These are phyloP conservation scores for Brachyalestes nurse DNA, from an alignment of 2,797 vertebrate genomes.

Conservation along the genomic window DNA sequence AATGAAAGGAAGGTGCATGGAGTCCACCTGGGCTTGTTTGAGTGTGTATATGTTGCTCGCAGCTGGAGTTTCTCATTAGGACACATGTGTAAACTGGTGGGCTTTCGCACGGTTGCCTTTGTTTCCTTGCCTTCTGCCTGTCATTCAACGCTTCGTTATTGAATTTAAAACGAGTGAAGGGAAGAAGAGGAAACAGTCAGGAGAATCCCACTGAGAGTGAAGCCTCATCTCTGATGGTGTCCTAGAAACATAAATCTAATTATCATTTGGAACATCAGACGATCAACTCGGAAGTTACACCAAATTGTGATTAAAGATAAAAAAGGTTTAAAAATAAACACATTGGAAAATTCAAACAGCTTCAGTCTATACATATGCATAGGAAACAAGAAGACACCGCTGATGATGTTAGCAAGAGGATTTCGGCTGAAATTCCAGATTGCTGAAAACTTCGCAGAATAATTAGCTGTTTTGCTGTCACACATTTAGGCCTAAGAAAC, in stretches of 20 bases:
- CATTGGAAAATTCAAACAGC: slow-evolving; percentile 77
- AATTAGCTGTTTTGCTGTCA: slow-evolving; percentile 65
- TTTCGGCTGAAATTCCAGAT: slow-evolving; percentile 61
- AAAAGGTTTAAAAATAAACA: slow-evolving; percentile 80
- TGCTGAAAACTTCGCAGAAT: slow-evolving; percentile 71
- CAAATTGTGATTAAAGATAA: slow-evolving; percentile 78
- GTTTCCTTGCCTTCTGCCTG: slow-evolving; percentile 69
- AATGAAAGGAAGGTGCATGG: slow-evolving; percentile 14
- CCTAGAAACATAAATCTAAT: slow-evolving; percentile 86
- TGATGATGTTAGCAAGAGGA: slow-evolving; percentile 49
- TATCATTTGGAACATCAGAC: slow-evolving; percentile 82
- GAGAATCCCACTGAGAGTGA: slow-evolving; percentile 79
- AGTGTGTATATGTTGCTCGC: slow-evolving; percentile 13
- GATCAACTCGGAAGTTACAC: slow-evolving; percentile 77
- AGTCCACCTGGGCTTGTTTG: slow-evolving; percentile 44
- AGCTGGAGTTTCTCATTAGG: slow-evolving; percentile 49
- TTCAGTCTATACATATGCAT: slow-evolving; percentile 79
- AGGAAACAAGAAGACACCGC: slow-evolving; percentile 53
- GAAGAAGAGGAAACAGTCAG: slow-evolving; percentile 63
- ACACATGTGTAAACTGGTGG: slow-evolving; percentile 53
- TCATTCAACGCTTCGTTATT: slow-evolving; percentile 76
- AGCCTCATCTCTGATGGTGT: slow-evolving; percentile 80
- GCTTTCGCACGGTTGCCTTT: slow-evolving; percentile 60
- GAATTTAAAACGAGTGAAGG: slow-evolving; percentile 63
- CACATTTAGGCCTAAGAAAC: slow-evolving; percentile 57